phyloP scores from a whole-genome alignment of 2,113 vertebrate genomes.

The Micronisus gabar region DNA sequence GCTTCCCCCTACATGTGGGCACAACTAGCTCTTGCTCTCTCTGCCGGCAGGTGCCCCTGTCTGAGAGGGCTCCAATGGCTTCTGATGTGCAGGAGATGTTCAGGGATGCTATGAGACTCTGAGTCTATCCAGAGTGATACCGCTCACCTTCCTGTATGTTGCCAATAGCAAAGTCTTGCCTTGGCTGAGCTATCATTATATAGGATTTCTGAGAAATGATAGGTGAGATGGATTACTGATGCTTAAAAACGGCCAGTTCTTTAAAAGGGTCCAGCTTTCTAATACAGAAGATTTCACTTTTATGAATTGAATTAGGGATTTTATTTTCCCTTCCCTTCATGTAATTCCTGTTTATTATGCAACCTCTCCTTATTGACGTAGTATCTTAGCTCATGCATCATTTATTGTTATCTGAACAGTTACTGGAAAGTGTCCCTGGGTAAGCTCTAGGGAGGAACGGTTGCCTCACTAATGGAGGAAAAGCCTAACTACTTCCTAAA shows the following conservation, averaged over 20 bases:
- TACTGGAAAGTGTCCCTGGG: constrained; percentile 58
- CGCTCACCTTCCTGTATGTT: neutral
- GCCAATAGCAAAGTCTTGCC: neutral
- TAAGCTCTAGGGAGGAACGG: constrained; percentile 27
- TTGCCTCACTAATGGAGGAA: constrained; percentile 67
- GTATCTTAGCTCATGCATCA: constrained; percentile 57
- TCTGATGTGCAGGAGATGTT: neutral
- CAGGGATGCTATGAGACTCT: neutral
- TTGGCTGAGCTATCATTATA: neutral
- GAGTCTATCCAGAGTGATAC: neutral
- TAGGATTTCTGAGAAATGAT: neutral
- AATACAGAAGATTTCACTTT: neutral
- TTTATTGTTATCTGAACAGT: constrained; percentile 52
- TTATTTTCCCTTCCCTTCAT: constrained; percentile 13
- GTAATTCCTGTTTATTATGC: constrained; percentile 18
- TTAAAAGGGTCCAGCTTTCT: neutral
- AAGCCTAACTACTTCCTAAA: constrained; percentile 67
- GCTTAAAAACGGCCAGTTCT: neutral
- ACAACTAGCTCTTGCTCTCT: neutral
- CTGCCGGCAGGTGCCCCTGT: neutral
- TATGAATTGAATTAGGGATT: neutral
- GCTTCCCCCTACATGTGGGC: neutral
- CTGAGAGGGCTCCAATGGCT: neutral
- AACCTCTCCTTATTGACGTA: constrained; percentile 36
- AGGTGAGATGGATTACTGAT: neutral